These are phyloP conservation scores for Anagrus nilaparvatae DNA, from an alignment of 1,140 invertebrate species.

Conservation along the genomic window DNA sequence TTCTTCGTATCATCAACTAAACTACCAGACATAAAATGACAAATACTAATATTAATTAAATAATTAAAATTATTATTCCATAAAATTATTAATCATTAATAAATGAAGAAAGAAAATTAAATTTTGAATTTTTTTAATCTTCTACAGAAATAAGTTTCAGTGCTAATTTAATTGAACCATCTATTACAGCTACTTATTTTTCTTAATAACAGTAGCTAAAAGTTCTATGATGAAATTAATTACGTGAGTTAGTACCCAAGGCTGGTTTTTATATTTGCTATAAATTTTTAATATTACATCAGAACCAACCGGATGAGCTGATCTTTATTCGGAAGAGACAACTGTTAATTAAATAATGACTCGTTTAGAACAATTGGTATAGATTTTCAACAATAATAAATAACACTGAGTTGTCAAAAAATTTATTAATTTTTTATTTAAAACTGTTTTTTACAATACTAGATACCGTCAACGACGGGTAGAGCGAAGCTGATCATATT, in stretches of 20 bases:
- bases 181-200: background rate
- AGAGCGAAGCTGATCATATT: background rate
- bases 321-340: constrained; percentile 32
- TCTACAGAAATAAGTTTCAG: too few relatives aligned
- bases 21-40: too few relatives aligned
- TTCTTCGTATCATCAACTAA: too few relatives aligned
- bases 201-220: background rate
- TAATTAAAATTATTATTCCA: too few relatives aligned
- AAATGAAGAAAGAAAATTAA: too few relatives aligned
- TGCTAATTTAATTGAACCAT: too few relatives aligned
- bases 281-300: constrained; percentile 23
- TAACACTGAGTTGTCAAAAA: too few relatives aligned
- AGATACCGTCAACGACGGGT: background rate
- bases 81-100: too few relatives aligned
- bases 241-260: background rate
- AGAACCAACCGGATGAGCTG: constrained; percentile 34
- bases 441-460: constrained; percentile 1
- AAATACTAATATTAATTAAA: too few relatives aligned
- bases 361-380: constrained; percentile 35
- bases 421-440: constrained; percentile 12
- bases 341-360: constrained; percentile 26
- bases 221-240: background rate
- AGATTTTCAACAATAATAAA: background rate
- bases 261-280: background rate
- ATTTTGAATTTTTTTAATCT: too few relatives aligned